Evolutionary conservation across 2,113 vertebrate species (phyloP).

Genomic region (Colistium nudipinnis): DNA sequence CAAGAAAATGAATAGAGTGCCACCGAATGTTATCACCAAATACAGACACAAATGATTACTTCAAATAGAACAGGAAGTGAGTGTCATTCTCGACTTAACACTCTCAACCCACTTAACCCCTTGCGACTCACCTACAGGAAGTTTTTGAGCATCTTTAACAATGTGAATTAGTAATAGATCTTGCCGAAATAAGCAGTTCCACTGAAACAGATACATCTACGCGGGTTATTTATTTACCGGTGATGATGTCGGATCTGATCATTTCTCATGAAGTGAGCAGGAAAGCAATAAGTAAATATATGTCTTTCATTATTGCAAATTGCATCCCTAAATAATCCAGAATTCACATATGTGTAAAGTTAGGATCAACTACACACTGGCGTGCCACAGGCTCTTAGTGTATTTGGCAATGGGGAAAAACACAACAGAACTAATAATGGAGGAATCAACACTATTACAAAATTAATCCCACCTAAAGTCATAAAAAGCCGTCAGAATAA

Average conservation of each 20-base stretch:
- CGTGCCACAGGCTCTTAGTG: slow-evolving; percentile 6
- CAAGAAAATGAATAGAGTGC: slow-evolving; percentile 2
- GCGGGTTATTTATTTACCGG: slow-evolving; percentile 38
- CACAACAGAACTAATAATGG: slow-evolving; percentile 22
- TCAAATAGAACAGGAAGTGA: neutral
- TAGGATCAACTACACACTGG: neutral
- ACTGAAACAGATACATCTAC: slow-evolving; percentile 22
- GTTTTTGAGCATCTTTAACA: neutral
- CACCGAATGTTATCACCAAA: slow-evolving; percentile 15
- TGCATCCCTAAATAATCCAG: too few species aligned
- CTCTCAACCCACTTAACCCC: too few species aligned
- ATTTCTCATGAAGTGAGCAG: neutral
- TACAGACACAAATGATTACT: neutral
- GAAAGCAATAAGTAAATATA: slow-evolving; percentile 7
- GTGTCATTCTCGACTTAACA: neutral
- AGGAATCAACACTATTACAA: slow-evolving; percentile 45
- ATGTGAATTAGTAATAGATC: neutral
- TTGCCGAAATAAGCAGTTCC: neutral
- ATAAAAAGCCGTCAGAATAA: slow-evolving; percentile 62
- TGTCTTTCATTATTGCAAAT: neutral
- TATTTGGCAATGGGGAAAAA: slow-evolving; percentile 32
- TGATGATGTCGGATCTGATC: neutral
- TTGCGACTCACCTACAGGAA: too few species aligned
- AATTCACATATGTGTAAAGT: neutral
- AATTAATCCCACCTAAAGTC: slow-evolving; percentile 64